Percentiles rank a stretch among this genome's conserved stretches.
Evolutionary conservation across 2,113 vertebrate genomes (phyloP).

Genomic region (Salvelinus alpinus): DNA sequence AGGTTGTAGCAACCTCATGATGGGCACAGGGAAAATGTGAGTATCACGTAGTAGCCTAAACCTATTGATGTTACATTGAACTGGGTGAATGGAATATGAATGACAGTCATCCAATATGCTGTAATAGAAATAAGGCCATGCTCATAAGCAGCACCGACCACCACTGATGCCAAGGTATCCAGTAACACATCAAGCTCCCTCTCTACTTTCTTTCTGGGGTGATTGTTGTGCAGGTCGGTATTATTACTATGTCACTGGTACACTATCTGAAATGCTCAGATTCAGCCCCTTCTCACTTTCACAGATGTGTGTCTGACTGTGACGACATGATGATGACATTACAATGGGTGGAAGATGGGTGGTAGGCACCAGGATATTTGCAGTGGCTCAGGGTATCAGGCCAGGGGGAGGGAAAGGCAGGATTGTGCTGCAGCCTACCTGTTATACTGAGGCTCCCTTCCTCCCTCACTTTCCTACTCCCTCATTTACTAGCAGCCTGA

Average conservation of each 20-base stretch:
- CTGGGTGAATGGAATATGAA: too few species aligned
- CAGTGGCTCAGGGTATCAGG: neutral
- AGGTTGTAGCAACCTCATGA: too few species aligned
- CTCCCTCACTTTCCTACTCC: neutral
- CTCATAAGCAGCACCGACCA: too few species aligned
- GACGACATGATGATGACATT: constrained; percentile 3
- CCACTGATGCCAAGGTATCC: too few species aligned
- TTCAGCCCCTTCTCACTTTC: neutral
- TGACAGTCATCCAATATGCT: too few species aligned
- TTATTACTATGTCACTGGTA: too few species aligned
- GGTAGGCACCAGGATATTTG: constrained; percentile 33
- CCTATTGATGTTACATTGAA: too few species aligned
- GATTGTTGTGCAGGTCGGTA: neutral
- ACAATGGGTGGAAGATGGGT: neutral
- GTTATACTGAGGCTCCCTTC: neutral
- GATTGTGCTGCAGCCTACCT: constrained; percentile 7
- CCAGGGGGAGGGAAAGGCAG: constrained; percentile 30
- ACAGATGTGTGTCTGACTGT: neutral
- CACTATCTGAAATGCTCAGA: too few species aligned
- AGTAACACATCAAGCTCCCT: neutral
- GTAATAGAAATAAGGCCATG: too few species aligned
- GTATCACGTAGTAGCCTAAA: too few species aligned
- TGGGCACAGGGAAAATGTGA: too few species aligned
- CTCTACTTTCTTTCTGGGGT: neutral
- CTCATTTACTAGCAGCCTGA: constrained; percentile 6